Evolutionary conservation across 1,140 invertebrate species (phyloP).

Genomic region (Marisa cornuarietis): DNA sequence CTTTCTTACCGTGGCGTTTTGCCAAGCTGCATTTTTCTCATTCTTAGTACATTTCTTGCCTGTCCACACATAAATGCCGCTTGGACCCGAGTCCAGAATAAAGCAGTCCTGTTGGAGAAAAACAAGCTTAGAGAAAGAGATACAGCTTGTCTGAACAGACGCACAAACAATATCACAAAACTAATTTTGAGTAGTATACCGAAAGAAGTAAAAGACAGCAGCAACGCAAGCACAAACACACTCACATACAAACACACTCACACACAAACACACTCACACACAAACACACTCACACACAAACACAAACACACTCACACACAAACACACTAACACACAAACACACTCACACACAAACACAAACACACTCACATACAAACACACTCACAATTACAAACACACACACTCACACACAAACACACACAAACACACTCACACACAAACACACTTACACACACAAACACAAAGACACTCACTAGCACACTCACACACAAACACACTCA

Average conservation of each 20-base stretch:
- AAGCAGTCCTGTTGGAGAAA: conserved; percentile 77
- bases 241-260: conserved; percentile 1
- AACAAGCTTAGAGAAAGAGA: neutral
- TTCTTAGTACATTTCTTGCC: conserved; percentile 79
- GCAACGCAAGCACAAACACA: neutral
- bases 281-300: conserved; percentile 11
- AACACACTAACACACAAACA: too few relatives aligned
- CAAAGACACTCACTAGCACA: neutral
- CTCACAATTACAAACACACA: neutral
- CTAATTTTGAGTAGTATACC: neutral
- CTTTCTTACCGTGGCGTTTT: conserved; percentile 72
- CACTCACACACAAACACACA: too few relatives aligned
- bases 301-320: neutral
- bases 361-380: conserved; percentile 9
- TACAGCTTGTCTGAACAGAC: neutral
- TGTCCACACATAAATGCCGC: conserved; percentile 87
- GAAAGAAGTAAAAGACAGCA: neutral
- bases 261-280: conserved; percentile 6
- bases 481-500: neutral
- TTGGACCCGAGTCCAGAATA: conserved; percentile 82
- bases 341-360: conserved; percentile 4
- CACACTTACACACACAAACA: conserved; percentile 1
- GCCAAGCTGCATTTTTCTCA: conserved; percentile 82
- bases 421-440: conserved; percentile 7
- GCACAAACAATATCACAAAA: neutral